Percentiles rank a stretch among this genome's conserved stretches.
phyloP scores from a whole-genome alignment of 1,140 invertebrate species.

The Leptonema lineaticorne region DNA sequence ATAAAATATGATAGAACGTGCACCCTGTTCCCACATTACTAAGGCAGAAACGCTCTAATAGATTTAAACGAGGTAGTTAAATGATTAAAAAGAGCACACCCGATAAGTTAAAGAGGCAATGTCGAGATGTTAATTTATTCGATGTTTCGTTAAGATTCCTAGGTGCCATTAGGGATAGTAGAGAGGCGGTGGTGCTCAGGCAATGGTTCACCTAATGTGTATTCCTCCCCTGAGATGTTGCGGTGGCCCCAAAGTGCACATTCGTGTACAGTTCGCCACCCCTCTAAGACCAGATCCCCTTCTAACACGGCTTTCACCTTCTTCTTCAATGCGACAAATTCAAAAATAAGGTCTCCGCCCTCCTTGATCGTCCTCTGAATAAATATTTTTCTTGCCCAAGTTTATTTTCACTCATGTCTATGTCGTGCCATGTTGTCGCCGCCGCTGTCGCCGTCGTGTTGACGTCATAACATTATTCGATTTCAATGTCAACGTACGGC shows the following conservation, averaged over 20 bases:
- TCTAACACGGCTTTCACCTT: not conserved
- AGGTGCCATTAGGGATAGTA: constrained; percentile 15
- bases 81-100: not conserved
- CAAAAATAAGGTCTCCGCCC: constrained; percentile 15
- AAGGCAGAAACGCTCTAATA: too few relatives aligned
- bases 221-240: constrained; percentile 34
- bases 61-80: not conserved
- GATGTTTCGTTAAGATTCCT: constrained; percentile 10
- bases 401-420: not conserved
- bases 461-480: too few relatives aligned
- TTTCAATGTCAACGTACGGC: too few relatives aligned
- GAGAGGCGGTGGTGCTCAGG: not conserved
- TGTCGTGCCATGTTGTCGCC: too few relatives aligned
- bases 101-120: not conserved
- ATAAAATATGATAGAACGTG: too few relatives aligned
- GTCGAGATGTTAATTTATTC: constrained; percentile 16
- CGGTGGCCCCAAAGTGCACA: constrained; percentile 38
- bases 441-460: too few relatives aligned
- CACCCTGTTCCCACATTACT: too few relatives aligned
- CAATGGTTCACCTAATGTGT: constrained; percentile 22
- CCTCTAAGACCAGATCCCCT: not conserved
- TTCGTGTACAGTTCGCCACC: constrained; percentile 33
- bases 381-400: constrained; percentile 5
- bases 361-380: not conserved
- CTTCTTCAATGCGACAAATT: not conserved